These are phyloP conservation scores for Apodemus speciosus DNA, from an alignment of 2,113 vertebrate species.

Conservation along the genomic window DNA sequence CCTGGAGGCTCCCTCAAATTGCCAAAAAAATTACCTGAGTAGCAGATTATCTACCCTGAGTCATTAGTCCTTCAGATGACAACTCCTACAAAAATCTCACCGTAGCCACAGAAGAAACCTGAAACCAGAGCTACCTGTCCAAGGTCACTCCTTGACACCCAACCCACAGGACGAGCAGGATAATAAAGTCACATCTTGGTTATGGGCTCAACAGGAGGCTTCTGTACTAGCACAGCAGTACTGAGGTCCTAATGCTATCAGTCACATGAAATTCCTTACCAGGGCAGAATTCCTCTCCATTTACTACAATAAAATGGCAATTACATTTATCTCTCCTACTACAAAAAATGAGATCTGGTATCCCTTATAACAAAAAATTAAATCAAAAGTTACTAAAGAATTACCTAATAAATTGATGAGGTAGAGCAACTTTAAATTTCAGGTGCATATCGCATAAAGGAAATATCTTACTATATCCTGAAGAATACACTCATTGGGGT, in stretches of 20 bases:
- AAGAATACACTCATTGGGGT: background rate
- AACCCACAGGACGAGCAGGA: background rate
- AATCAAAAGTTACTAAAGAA: background rate
- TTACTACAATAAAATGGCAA: conserved; percentile 8
- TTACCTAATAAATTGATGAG: background rate
- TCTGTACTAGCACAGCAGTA: background rate
- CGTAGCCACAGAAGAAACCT: background rate
- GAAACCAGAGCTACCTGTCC: background rate
- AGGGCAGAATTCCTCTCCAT: background rate
- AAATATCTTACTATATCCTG: background rate
- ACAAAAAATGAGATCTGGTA: background rate
- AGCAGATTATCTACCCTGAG: background rate
- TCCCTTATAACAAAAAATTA: background rate
- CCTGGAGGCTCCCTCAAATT: background rate
- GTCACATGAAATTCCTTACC: background rate
- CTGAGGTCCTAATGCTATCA: background rate
- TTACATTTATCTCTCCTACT: conserved; percentile 4
- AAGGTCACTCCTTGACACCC: background rate
- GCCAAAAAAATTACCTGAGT: background rate
- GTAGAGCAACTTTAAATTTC: background rate
- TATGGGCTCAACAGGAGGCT: background rate
- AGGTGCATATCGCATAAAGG: background rate
- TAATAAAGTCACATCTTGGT: background rate
- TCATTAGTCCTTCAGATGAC: background rate
- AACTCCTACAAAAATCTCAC: background rate